Conservation (phyloP, 2,797 vertebrate genomes). For the Microctenopoma steveboyesi region DNA sequence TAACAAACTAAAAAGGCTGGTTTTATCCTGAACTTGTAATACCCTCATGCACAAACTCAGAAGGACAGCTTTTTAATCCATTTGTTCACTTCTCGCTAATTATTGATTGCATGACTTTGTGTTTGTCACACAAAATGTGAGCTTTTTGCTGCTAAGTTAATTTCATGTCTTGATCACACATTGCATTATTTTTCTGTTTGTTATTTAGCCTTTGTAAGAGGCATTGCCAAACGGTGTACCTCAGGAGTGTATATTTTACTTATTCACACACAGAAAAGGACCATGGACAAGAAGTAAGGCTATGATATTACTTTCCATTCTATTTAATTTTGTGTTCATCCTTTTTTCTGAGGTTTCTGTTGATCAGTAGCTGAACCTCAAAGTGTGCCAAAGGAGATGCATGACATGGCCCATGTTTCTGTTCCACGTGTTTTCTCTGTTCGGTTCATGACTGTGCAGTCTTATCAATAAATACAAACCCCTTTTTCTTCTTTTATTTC, state of each 20-base stretch:
- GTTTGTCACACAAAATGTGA: constrained; percentile 39
- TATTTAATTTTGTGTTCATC: constrained; percentile 46
- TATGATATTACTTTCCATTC: constrained; percentile 32
- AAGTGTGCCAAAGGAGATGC: constrained; percentile 70
- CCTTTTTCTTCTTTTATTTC: not conserved
- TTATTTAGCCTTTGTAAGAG: constrained; percentile 32
- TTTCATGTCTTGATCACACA: constrained; percentile 48
- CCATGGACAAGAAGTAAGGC: constrained; percentile 16
- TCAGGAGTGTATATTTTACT: constrained; percentile 60
- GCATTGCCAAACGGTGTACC: constrained; percentile 68
- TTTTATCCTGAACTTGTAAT: constrained; percentile 14
- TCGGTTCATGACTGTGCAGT: constrained; percentile 38
- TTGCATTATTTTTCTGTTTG: constrained; percentile 14
- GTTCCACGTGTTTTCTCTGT: constrained; percentile 40
- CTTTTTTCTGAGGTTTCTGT: constrained; percentile 22
- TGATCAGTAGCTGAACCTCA: constrained; percentile 22
- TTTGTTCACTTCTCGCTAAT: constrained; percentile 8
- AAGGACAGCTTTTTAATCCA: constrained; percentile 20
- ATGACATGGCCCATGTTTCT: constrained; percentile 34
- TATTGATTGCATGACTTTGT: constrained; percentile 20
- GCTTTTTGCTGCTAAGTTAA: constrained; percentile 48
- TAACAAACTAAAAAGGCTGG: not conserved
- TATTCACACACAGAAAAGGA: constrained; percentile 42
- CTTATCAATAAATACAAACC: constrained; percentile 59
- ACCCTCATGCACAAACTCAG: constrained; percentile 9